Percentiles rank a stretch among this genome's conserved stretches.
Evolutionary conservation across 2,888 invertebrate species (phyloP).

Genomic region (Andrena haemorrhoa): DNA sequence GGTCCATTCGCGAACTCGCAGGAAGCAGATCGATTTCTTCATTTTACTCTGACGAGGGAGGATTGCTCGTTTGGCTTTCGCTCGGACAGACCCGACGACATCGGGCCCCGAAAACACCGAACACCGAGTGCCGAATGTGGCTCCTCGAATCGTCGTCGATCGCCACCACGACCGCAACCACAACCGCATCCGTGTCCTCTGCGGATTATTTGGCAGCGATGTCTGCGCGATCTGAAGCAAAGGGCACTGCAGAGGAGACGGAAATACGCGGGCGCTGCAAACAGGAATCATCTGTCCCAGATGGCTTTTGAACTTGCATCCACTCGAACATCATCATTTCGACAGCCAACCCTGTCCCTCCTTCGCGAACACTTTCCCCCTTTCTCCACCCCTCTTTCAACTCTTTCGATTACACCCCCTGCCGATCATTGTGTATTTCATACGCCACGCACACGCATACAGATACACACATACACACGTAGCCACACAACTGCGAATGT

Average conservation of each 20-base stretch:
- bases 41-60: neutral
- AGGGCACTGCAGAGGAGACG: neutral
- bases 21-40: slow-evolving; percentile 1
- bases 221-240: neutral
- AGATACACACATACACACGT: slow-evolving; percentile 35
- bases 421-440: slow-evolving; percentile 56
- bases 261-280: slow-evolving; percentile 2
- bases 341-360: slow-evolving; percentile 8
- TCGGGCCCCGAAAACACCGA: neutral
- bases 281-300: neutral
- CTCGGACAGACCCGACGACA: slow-evolving; percentile 1
- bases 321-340: slow-evolving; percentile 31
- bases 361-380: slow-evolving; percentile 5
- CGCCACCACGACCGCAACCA: too few species aligned
- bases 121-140: neutral
- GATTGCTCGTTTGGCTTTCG: neutral
- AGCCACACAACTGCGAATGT: slow-evolving; percentile 69
- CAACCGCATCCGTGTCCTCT: neutral
- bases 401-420: slow-evolving; percentile 30
- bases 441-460: slow-evolving; percentile 31
- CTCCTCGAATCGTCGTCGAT: neutral
- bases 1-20: neutral
- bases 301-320: slow-evolving; percentile 33
- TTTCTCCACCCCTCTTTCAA: neutral
- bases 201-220: neutral